Evolutionary conservation across 2,888 invertebrate genomes (phyloP), one percentile per base, ranked within the genome.

Genomic region (Steromphala cineraria): DNA sequence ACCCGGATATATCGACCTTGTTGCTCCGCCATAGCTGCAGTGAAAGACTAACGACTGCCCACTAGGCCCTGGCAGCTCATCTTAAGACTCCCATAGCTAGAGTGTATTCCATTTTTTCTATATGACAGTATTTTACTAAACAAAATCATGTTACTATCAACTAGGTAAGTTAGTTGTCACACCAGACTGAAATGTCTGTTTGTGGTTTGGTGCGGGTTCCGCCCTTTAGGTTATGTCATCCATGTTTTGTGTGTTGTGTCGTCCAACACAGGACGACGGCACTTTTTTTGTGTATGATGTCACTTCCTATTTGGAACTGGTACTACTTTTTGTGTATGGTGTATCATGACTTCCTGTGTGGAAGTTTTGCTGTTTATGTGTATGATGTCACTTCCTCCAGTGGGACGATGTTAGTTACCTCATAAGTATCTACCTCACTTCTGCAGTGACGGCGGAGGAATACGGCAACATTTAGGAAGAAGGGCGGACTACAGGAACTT

Each of bases 121-220:
- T 71, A 71, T 71, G 71, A 71, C 71, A 71, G 71, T 71, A 71
- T 71, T 71, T 71, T 71, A 71, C 71, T 71, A 71, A 71, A 71
- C 40, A 71, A 71, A 56, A 71, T 71, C 71, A 71, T 71, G 67
- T 67, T 67, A 67, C 67, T 56, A 56, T 56, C 24, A 36, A 40
- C 36, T 36, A 71, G 36, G 36, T 71, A 71, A 71, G 71, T 28
- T 71, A 71, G 71, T n/a, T 36, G 31, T 71, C 40, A n/a, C 71
- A 15, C 19, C 71, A n/a, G 67, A 36, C 15, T 2, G 71, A 5
- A 24, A 1, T 40, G 10, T 19, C n/a, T 17, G 36, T 71, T 36
- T 36, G 71, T 71, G 71, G 19, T 24, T 31, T 71, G 36, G 71
- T 36, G 36, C 15, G 3, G 17, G 31, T 46, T 13, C 46, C 46